phyloP scores from a whole-genome alignment of 2,113 vertebrate species.

The Regulus satrapa region DNA sequence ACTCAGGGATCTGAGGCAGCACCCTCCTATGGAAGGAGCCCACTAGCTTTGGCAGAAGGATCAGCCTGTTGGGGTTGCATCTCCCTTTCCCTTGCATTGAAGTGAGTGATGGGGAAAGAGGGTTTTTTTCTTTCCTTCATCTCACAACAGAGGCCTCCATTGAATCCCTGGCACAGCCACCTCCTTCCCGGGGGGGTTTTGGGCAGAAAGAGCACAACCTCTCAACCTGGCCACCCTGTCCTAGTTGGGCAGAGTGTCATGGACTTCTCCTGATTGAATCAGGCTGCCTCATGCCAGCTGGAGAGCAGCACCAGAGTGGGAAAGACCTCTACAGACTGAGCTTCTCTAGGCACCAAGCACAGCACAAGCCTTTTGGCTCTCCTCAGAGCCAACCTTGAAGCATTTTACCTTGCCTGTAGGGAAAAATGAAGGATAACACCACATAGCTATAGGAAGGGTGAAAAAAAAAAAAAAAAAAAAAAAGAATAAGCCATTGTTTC shows the following conservation, averaged over 20 bases:
- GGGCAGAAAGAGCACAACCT: neutral
- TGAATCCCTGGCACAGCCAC: neutral
- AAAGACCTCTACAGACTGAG: neutral
- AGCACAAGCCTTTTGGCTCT: neutral
- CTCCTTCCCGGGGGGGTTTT: neutral
- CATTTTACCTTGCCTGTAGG: neutral
- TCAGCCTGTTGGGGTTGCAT: neutral
- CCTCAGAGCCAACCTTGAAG: neutral
- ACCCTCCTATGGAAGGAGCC: neutral
- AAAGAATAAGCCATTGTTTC: neutral
- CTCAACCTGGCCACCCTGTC: neutral
- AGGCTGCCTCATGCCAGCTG: neutral
- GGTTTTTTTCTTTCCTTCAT: neutral
- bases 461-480: too few species aligned
- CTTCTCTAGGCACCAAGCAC: neutral
- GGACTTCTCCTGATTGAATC: neutral
- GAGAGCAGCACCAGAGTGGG: neutral
- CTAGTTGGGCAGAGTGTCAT: neutral
- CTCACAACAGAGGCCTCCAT: neutral
- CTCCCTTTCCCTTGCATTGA: neutral
- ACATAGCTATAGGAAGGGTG: neutral
- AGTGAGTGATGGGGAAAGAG: neutral
- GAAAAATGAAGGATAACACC: neutral
- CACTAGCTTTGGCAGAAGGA: neutral
- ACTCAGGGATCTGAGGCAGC: neutral